A percentile compares a stretch with the other conserved stretches of the same genome.
Conservation (phyloP, 2,888 invertebrate genomes). For the Pinctada fucata region DNA sequence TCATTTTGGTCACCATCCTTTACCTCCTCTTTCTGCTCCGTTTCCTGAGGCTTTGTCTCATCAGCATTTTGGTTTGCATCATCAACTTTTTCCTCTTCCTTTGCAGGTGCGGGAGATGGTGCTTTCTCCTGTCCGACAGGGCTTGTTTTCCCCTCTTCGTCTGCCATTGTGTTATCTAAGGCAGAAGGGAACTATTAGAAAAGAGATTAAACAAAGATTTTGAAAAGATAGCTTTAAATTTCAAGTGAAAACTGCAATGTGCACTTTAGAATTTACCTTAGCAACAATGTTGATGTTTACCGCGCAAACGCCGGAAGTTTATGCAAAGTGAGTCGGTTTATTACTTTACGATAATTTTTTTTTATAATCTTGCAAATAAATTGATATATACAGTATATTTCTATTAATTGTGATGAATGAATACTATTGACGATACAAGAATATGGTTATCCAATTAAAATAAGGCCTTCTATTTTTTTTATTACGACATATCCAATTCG, state of each 20-base stretch:
- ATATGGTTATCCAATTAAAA: too few relatives aligned
- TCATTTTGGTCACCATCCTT: slow-evolving; percentile 19
- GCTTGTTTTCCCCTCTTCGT: slow-evolving; percentile 44
- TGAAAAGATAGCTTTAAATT: too few relatives aligned
- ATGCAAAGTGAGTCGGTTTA: too few relatives aligned
- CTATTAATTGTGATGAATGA: background rate
- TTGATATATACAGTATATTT: background rate
- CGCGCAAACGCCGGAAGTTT: background rate
- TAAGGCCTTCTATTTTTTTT: too few relatives aligned
- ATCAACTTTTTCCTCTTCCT: slow-evolving; percentile 14
- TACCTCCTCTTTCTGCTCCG: slow-evolving; percentile 26
- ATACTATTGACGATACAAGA: too few relatives aligned
- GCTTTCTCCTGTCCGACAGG: slow-evolving; percentile 26
- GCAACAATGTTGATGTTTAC: slow-evolving; percentile 53
- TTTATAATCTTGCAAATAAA: background rate
- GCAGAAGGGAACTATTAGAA: too few relatives aligned
- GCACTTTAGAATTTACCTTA: slow-evolving; percentile 31
- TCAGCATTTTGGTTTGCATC: slow-evolving; percentile 5
- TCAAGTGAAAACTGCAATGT: background rate
- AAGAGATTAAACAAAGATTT: too few relatives aligned
- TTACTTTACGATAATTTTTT: too few relatives aligned
- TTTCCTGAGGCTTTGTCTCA: slow-evolving; percentile 15
- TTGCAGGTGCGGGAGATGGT: slow-evolving; percentile 3
- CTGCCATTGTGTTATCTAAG: slow-evolving; percentile 48
- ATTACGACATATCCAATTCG: too few relatives aligned